Percentiles rank a stretch among this genome's conserved stretches.
These are phyloP conservation scores for Choloepus hoffmanni DNA, from an alignment of 2,113 vertebrate genomes.

Conservation along the genomic window DNA sequence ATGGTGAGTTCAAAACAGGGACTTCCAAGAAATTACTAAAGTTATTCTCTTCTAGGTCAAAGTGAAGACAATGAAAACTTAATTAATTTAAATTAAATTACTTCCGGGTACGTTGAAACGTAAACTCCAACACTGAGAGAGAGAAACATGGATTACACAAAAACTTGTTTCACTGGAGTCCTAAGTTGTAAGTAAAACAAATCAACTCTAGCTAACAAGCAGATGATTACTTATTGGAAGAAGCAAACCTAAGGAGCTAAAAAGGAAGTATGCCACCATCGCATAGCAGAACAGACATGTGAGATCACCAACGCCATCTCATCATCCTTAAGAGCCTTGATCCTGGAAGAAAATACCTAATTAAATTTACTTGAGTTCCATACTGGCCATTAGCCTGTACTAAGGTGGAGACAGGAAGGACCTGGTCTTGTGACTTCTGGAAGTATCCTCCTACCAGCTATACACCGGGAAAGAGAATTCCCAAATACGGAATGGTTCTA, in stretches of 20 bases:
- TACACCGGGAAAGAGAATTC: neutral
- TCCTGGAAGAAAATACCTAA: neutral
- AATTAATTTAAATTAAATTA: neutral
- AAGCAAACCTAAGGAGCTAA: neutral
- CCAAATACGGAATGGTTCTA: neutral
- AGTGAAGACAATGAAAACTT: neutral
- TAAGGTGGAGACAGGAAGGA: neutral
- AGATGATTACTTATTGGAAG: neutral
- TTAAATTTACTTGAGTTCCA: neutral
- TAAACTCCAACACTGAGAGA: neutral
- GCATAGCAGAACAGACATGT: neutral
- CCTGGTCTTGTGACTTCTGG: neutral
- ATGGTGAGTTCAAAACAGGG: neutral
- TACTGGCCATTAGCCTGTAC: too few relatives aligned
- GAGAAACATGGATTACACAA: neutral
- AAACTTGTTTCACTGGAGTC: neutral
- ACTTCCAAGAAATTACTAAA: neutral
- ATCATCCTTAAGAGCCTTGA: neutral
- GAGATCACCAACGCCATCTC: neutral
- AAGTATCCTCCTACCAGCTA: neutral
- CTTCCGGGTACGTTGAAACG: neutral
- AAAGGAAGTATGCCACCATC: neutral
- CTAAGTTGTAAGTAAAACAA: neutral
- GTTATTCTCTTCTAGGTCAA: neutral
- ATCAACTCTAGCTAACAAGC: neutral